A percentile compares a stretch with the other conserved stretches of the same genome.
Conservation (phyloP, 1,140 invertebrate species). For the Drosophila lini region DNA sequence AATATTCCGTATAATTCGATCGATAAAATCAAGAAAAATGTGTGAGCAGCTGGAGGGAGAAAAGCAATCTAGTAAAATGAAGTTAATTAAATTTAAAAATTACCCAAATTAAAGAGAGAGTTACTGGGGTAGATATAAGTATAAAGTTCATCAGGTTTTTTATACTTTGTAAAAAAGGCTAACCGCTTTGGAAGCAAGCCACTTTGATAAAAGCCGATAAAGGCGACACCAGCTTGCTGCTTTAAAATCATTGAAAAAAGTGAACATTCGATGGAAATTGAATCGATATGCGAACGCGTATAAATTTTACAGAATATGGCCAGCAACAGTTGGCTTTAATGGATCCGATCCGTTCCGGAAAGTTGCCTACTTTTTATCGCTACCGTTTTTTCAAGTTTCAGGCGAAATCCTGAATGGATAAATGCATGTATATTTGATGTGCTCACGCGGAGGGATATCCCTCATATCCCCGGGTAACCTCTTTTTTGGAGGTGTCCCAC, state of each 20-base stretch:
- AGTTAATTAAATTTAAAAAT: neutral
- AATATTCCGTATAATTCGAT: conserved; percentile 8
- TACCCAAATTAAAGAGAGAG: no score
- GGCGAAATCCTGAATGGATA: conserved; percentile 16
- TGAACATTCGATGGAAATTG: conserved; percentile 17
- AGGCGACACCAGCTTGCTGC: conserved; percentile 27
- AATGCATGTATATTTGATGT: conserved; percentile 27
- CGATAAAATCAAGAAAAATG: conserved; percentile 28
- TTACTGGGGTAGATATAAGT: no score
- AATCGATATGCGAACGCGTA: conserved; percentile 40
- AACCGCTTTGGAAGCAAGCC: neutral
- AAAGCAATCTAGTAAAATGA: neutral
- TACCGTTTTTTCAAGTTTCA: conserved; percentile 3
- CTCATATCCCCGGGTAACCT: conserved; percentile 34
- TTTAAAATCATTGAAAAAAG: conserved; percentile 42
- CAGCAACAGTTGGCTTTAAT: conserved; percentile 54
- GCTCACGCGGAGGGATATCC: conserved; percentile 5
- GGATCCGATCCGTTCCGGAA: conserved; percentile 31
- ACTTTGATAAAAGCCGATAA: neutral
- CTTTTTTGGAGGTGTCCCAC: conserved; percentile 14
- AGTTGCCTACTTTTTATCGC: conserved; percentile 41
- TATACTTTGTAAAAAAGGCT: neutral
- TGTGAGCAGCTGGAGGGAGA: neutral
- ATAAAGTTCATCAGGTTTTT: no score
- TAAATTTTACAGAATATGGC: conserved; percentile 43